Evolutionary conservation across 1,140 invertebrate species (phyloP).

Genomic region (Bombus cullumanus): DNA sequence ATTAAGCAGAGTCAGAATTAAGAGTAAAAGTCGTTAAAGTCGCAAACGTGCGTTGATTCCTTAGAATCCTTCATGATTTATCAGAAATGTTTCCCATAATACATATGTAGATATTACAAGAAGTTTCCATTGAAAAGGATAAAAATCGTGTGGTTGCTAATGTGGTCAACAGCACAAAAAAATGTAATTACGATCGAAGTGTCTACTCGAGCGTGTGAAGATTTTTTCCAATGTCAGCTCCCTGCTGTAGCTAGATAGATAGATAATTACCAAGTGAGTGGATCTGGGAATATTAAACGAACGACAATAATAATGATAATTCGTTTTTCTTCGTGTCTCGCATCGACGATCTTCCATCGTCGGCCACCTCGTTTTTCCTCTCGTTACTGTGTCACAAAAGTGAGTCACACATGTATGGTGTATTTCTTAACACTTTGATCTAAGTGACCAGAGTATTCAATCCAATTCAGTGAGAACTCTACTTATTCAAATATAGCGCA

Average conservation of each 20-base stretch:
- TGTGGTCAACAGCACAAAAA: background rate
- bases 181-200: background rate
- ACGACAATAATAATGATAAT: background rate
- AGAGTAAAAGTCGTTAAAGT: background rate
- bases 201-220: slow-evolving; percentile 20
- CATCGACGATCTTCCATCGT: slow-evolving; percentile 42
- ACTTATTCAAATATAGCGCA: no score
- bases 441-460: slow-evolving; percentile 9
- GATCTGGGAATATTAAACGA: slow-evolving; percentile 1
- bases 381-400: slow-evolving; percentile 32
- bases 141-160: background rate
- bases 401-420: slow-evolving; percentile 27
- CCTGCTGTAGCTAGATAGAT: background rate
- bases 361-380: slow-evolving; percentile 41
- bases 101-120: background rate
- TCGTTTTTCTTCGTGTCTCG: slow-evolving; percentile 46
- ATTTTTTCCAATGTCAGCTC: background rate
- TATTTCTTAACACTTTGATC: slow-evolving; percentile 4
- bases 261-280: slow-evolving; percentile 4
- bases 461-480: background rate
- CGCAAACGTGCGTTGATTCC: background rate
- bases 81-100: background rate
- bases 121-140: background rate
- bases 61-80: background rate
- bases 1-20: background rate